Evolutionary conservation across 2,888 invertebrate genomes (phyloP).

Genomic region (Rhaphigaster nebulosa): DNA sequence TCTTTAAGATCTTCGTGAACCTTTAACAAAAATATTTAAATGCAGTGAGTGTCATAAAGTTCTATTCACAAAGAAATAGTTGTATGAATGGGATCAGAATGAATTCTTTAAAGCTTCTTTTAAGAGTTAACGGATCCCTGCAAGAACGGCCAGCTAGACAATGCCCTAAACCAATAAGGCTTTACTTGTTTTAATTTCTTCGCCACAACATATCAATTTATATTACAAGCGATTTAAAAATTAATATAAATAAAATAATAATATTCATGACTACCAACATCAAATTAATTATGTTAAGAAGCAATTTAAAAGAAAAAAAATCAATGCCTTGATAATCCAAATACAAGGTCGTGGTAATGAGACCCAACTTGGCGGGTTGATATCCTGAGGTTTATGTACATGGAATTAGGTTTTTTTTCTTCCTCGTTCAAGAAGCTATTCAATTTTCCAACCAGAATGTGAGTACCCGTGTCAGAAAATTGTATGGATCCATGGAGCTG

Average conservation of each 20-base stretch:
- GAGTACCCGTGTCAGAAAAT: too few relatives aligned
- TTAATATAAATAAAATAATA: background rate
- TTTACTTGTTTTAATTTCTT: background rate
- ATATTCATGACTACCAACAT: background rate
- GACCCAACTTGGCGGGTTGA: background rate
- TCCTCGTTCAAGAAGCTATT: background rate
- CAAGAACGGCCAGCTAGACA: background rate
- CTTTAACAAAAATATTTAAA: background rate
- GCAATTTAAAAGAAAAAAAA: background rate
- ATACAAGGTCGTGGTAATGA: background rate
- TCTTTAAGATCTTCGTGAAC: background rate
- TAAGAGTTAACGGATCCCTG: background rate
- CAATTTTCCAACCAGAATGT: background rate
- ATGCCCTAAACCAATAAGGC: background rate
- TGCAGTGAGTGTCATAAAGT: background rate
- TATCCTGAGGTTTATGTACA: background rate
- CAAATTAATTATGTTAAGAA: background rate
- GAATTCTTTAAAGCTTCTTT: background rate
- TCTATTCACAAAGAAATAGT: background rate
- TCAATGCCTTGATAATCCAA: background rate
- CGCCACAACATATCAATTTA: background rate
- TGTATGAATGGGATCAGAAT: background rate
- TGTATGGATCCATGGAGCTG: too few relatives aligned
- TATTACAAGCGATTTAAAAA: background rate
- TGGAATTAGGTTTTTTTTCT: background rate